These are phyloP conservation scores for Drosophila nigromelanica DNA, from an alignment of 1,140 invertebrate species.

Conservation along the genomic window DNA sequence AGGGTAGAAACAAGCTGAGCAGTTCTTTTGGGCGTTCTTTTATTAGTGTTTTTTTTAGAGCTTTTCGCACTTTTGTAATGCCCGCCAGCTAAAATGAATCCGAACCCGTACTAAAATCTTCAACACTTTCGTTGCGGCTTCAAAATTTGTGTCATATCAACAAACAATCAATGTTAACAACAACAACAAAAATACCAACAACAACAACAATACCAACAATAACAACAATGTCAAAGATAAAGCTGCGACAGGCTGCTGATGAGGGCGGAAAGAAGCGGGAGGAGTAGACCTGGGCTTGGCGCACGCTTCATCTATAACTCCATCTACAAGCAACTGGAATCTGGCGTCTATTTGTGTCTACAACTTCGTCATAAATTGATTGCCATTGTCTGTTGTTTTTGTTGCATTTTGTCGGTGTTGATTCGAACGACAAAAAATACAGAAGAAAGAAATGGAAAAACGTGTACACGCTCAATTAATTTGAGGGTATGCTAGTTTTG, in stretches of 20 bases:
- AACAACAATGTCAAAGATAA: constrained; percentile 9
- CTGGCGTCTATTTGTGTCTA: constrained; percentile 17
- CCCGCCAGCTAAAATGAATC: too few species aligned
- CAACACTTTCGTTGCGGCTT: constrained; percentile 26
- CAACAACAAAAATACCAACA: constrained; percentile 14
- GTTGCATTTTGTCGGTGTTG: constrained; percentile 4
- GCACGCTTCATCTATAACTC: constrained; percentile 26
- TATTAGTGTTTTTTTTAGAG: too few species aligned
- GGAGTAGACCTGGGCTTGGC: constrained; percentile 44
- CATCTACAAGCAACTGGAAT: constrained; percentile 2
- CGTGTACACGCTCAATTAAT: constrained; percentile 33
- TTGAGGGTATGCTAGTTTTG: constrained; percentile 22
- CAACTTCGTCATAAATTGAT: constrained; percentile 55
- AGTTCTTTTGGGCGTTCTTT: too few species aligned
- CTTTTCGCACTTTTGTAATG: too few species aligned
- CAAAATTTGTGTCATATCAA: constrained; percentile 39
- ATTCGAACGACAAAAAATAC: constrained; percentile 8
- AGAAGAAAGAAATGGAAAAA: not conserved
- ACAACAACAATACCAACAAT: constrained; percentile 18
- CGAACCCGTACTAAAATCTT: too few species aligned
- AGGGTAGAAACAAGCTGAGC: too few species aligned
- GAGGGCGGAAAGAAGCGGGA: not conserved
- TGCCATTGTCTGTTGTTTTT: constrained; percentile 49
- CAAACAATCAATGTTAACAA: constrained; percentile 24
- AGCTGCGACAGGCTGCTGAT: not conserved